Conservation (phyloP, 2,888 invertebrate genomes). For the Taphrorychus bicolor region DNA sequence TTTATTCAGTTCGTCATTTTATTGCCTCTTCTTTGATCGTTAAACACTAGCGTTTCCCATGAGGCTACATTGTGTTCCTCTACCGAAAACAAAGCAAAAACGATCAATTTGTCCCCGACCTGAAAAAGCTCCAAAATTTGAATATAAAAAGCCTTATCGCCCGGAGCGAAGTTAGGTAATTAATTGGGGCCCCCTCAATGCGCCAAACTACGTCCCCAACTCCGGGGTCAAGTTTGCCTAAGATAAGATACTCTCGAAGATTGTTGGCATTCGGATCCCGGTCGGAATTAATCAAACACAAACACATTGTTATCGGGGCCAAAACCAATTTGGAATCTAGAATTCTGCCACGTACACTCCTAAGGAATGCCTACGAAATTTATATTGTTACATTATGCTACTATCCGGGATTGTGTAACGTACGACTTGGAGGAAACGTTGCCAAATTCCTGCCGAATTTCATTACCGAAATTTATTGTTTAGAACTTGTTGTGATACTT, state of each 20-base stretch:
- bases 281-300: slow-evolving; percentile 44
- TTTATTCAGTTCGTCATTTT: too few species aligned
- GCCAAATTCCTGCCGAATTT: background rate
- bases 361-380: slow-evolving; percentile 44
- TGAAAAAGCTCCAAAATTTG: slow-evolving; percentile 21
- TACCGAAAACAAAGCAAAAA: too few species aligned
- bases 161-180: slow-evolving; percentile 31
- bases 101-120: too few species aligned
- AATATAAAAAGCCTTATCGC: slow-evolving; percentile 22
- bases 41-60: background rate
- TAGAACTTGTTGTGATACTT: background rate
- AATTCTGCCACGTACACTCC: slow-evolving; percentile 41
- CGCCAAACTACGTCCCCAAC: slow-evolving; percentile 27
- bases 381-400: slow-evolving; percentile 41
- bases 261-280: slow-evolving; percentile 42
- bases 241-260: slow-evolving; percentile 40
- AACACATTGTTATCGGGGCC: slow-evolving; percentile 42
- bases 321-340: slow-evolving; percentile 41
- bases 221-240: slow-evolving; percentile 34
- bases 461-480: background rate
- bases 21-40: too few species aligned
- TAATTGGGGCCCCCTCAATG: slow-evolving; percentile 28
- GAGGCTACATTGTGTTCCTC: too few species aligned
- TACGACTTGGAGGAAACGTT: background rate
- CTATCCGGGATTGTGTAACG: background rate